Base-by-base conservation (phyloP, 2,888 invertebrate genomes). In the Rhagophthalmus giganteus region DNA sequence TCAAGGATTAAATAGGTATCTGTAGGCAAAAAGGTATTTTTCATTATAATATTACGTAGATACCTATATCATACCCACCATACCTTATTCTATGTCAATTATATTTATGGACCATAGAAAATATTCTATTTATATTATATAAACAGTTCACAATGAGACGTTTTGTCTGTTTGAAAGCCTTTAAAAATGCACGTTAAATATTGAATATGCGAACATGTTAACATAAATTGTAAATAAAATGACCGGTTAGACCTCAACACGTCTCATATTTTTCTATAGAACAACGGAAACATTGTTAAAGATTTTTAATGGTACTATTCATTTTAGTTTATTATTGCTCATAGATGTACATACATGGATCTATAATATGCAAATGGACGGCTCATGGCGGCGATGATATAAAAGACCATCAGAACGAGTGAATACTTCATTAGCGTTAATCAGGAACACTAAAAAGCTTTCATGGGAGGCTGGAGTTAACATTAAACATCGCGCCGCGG, bases 351-450 rank as follows among this genome's bases (percentile, higher is more conserved):
- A 9, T 37, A 30, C 12, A 15, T 13, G 30, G 20, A 31, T 30
- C 45, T 38, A 46, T 37, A 52, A 40, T n/a, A 54, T 57, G 48
- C 31, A 57, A 57, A 57, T 57, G 51, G 32, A 55, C 44, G 49
- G 46, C 49, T 50, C 46, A 46, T 50, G 50, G 45, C 45, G 45
- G 49, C 38, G 51, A 55, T 47, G 57, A 50, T 57, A 49, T 40
- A 53, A 50, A 54, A 55, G 37, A 48, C 54, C 54, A 53, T 55
- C 53, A 41, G 39, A 32, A 42, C 49, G 39, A 51, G 55, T 62
- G 65, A 65, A 65, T 65, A 63, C 62, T 63, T 65, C 63, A 63
- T 65, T 65, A 62, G 60, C 55, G 60, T 63, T 63, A 63, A 65
- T 65, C 61, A 63, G 52, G 48, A 60, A 63, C 62, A 59, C 57